Conservation (phyloP, 2,113 vertebrate genomes). For the Crotalus helleri region DNA sequence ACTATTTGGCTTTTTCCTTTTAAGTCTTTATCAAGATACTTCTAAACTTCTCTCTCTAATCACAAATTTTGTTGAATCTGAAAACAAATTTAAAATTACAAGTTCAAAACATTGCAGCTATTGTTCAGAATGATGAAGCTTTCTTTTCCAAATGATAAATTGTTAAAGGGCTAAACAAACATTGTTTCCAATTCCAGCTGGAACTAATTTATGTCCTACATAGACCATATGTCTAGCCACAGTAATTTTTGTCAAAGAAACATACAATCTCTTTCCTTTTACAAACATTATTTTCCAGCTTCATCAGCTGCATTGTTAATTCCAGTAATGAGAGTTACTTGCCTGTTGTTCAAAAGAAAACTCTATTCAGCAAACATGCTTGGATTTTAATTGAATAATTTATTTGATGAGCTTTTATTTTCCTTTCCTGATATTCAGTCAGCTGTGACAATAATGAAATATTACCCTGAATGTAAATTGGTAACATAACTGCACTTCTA, state of each 20-base stretch:
- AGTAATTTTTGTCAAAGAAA: constrained; percentile 46
- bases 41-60: background rate
- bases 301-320: constrained; percentile 35
- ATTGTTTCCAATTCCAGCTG: constrained; percentile 5
- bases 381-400: constrained; percentile 39
- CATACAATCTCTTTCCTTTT: constrained; percentile 40
- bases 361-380: constrained; percentile 40
- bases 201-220: constrained; percentile 20
- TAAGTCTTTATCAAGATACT: background rate
- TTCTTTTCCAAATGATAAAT: background rate
- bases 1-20: background rate
- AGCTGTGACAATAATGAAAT: constrained; percentile 38
- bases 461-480: constrained; percentile 34
- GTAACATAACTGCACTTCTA: constrained; percentile 31
- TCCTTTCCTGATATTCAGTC: constrained; percentile 28
- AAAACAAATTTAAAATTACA: background rate
- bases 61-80: background rate
- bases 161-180: background rate
- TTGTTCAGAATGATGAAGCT: background rate
- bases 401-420: constrained; percentile 52
- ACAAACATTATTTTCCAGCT: constrained; percentile 31
- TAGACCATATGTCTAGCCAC: constrained; percentile 19
- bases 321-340: constrained; percentile 41
- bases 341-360: constrained; percentile 33
- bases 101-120: background rate